Evolutionary conservation across 2,888 invertebrate genomes (phyloP).

Genomic region (Torymus texanus): DNA sequence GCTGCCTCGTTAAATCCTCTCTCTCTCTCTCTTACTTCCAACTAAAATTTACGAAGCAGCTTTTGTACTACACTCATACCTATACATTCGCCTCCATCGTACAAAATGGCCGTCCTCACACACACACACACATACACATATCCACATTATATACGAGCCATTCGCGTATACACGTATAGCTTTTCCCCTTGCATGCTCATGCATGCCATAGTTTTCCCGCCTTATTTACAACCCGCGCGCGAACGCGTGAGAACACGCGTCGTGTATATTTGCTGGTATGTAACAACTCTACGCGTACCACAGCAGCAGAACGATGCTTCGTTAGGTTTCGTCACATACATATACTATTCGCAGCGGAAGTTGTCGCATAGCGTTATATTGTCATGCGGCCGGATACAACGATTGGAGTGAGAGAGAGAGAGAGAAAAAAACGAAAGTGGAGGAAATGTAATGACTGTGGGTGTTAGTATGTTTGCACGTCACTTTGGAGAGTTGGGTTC

Average conservation of each 20-base stretch:
- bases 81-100: constrained; percentile 28
- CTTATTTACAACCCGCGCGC: constrained; percentile 18
- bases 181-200: background rate
- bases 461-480: background rate
- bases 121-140: background rate
- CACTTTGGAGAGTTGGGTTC: background rate
- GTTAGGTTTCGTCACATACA: too few relatives aligned
- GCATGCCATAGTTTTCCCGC: constrained; percentile 6
- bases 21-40: background rate
- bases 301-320: too few relatives aligned
- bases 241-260: constrained; percentile 14
- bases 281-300: too few relatives aligned
- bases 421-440: constrained; percentile 25
- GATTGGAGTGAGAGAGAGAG: constrained; percentile 6
- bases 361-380: too few relatives aligned
- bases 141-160: constrained; percentile 27
- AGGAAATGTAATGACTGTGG: background rate
- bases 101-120: constrained; percentile 29
- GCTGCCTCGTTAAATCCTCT: background rate
- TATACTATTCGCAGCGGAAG: too few relatives aligned
- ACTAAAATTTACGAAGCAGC: constrained; percentile 39
- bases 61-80: constrained; percentile 4
- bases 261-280: too few relatives aligned
- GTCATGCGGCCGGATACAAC: constrained; percentile 3
- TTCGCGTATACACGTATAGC: constrained; percentile 4